A percentile compares a stretch with the other conserved stretches of the same genome.
Evolutionary conservation across 2,888 invertebrate genomes (phyloP).

Genomic region (Dromius quadrimaculatus): DNA sequence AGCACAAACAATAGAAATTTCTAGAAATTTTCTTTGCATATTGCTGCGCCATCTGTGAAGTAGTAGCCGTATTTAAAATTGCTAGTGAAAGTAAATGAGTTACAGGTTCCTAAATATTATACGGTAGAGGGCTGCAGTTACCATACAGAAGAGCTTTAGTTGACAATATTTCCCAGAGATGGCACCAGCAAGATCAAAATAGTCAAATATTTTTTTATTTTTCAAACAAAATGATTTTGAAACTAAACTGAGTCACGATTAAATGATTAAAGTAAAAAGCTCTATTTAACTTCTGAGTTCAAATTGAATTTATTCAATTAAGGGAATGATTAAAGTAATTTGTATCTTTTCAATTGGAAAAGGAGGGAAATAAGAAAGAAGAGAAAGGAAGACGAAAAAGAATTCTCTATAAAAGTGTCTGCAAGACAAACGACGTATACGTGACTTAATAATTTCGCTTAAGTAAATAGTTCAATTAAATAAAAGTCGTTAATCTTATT

Average conservation of each 20-base stretch:
- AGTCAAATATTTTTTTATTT: no score
- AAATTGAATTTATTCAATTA: no score
- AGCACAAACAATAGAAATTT: background rate
- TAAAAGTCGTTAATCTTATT: slow-evolving; percentile 29
- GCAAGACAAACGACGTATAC: slow-evolving; percentile 21
- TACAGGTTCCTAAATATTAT: no score
- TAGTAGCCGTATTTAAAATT: background rate
- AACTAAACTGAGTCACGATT: no score
- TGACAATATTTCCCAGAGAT: no score
- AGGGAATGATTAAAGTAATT: slow-evolving; percentile 34
- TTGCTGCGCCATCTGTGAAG: background rate
- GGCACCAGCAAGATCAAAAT: no score
- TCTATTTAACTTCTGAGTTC: no score
- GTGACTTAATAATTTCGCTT: slow-evolving; percentile 45
- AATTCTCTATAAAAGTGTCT: slow-evolving; percentile 47
- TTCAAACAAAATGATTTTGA: no score
- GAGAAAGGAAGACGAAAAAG: background rate
- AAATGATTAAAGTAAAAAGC: no score
- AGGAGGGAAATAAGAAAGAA: slow-evolving; percentile 2
- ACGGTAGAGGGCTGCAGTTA: no score
- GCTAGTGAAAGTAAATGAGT: no score
- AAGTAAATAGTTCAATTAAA: slow-evolving; percentile 49
- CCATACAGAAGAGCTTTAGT: no score
- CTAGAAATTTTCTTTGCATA: background rate
- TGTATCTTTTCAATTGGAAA: slow-evolving; percentile 47